phyloP scores from a whole-genome alignment of 2,797 vertebrate species.

The Typhlichthys subterraneus region DNA sequence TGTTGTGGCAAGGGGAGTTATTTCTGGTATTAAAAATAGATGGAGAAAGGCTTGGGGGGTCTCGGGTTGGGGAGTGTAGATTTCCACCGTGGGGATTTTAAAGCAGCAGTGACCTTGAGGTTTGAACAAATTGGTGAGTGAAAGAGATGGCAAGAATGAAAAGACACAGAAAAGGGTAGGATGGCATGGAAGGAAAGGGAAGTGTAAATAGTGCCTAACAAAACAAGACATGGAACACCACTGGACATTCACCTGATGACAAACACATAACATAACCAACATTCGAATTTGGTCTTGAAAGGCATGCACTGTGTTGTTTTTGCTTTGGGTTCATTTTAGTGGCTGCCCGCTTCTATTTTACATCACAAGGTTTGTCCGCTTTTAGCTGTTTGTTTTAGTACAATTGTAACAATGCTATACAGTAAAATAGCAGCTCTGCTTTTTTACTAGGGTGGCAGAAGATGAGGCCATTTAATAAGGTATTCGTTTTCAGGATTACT shows the following conservation, averaged over 20 bases:
- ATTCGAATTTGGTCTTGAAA: slow-evolving; percentile 48
- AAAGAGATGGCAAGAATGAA: slow-evolving; percentile 52
- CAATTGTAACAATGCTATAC: slow-evolving; percentile 68
- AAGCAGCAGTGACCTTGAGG: slow-evolving; percentile 68
- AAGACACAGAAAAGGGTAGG: slow-evolving; percentile 22
- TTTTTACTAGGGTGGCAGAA: slow-evolving; percentile 45
- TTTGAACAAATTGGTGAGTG: slow-evolving; percentile 55
- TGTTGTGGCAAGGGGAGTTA: slow-evolving; percentile 70
- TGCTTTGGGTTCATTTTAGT: slow-evolving; percentile 40
- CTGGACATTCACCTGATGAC: slow-evolving; percentile 23
- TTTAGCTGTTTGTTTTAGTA: slow-evolving; percentile 48
- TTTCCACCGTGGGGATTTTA: slow-evolving; percentile 59
- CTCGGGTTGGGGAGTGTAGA: slow-evolving; percentile 64
- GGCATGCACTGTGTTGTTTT: slow-evolving; percentile 50
- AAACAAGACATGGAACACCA: slow-evolving; percentile 37
- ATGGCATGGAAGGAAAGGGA: slow-evolving; percentile 36
- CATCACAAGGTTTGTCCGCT: slow-evolving; percentile 50
- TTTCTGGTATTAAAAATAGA: slow-evolving; percentile 80
- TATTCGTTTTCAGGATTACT: slow-evolving; percentile 68
- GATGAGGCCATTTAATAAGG: slow-evolving; percentile 64
- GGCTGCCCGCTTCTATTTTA: slow-evolving; percentile 35
- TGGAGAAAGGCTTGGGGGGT: slow-evolving; percentile 68
- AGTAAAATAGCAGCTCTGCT: slow-evolving; percentile 65
- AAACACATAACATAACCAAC: slow-evolving; percentile 34
- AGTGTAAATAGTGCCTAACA: slow-evolving; percentile 56